Evolutionary conservation across 2,797 vertebrate species (phyloP), one percentile per base, ranked within the genome.

Genomic region (Urosaurus nigricauda): DNA sequence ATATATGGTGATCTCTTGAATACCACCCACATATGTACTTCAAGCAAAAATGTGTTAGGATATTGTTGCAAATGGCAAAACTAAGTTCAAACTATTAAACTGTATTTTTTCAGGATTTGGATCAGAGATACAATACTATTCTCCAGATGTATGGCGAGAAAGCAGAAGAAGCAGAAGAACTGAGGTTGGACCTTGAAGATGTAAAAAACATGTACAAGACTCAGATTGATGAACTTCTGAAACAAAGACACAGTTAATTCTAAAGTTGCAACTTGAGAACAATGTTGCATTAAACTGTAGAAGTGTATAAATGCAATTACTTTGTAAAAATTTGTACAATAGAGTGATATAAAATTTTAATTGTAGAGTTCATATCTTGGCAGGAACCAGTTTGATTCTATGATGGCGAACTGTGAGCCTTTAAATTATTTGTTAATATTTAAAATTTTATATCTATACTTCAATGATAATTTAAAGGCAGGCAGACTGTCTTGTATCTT

Each of bases 91-190:
- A 94, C 65, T 43, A 82, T 68, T 77, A 2, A 9, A 11, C 0
- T 2, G 0, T 94, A n/a, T 96, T 78, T 93, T 96, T 97, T 85
- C 95, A 99, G 99, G 99, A 99, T 91, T 96, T 99, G 97, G 98
- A 99, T 95, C 99, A 99, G 91, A 97, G 99, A 80, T 99, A 99
- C 96, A 99, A 99, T 96, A 99, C 99, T 43, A 99, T 99, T 94
- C 97, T 99, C 86, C 99, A 99, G 96, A 99, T 99, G 99, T 99
- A 99, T 29, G 99, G 99, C 81, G 99, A 99, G 95, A 99, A 99
- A 94, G 99, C 99, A 9, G 99, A 99, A 92, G 99, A 99, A 92
- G 98, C 99, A 1, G 98, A 99, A 94, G 99, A 99, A 82, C 97
- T 99, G 73, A 97, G 98, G 21, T 96, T 99, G 83, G 99, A 99